Evolutionary conservation across 2,797 vertebrate genomes (phyloP), one percentile per base, ranked within the genome.

Genomic region (Mycteria americana): DNA sequence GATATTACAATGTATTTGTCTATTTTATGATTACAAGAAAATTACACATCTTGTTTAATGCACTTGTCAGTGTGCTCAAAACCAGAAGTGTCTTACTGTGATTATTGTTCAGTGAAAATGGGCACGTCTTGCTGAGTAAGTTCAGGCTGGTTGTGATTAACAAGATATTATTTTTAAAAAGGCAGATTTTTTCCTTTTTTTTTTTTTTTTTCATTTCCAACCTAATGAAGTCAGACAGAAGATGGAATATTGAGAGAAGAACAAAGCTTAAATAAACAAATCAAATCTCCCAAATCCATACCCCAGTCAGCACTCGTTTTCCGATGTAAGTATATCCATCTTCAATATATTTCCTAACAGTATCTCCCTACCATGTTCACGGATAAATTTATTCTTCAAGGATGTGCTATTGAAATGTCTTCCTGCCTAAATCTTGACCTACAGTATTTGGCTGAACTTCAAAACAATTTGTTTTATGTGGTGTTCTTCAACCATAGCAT

Each of bases 391-490:
- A 28, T 86, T 81, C 78, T 84, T 91, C 93, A 95, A 94, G 89
- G 91, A 76, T 93, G 59, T 78, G 33, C 46, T 86, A 63, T 2
- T 79, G 85, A 92, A 91, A 86, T 86, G n/a, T 79, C 73, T 88
- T 74, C 73, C 94, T 91, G 85, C 33, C 51, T 86, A 56, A 56
- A 81, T 81, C 84, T 56, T 93, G 87, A 96, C 91, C 89, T 91
- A 91, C 87, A 92, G 11, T 63, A 91, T 73, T 88, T 97, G 96
- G 93, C 94, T 86, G 50, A 76, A 89, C 67, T 95, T 95, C 94
- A 97, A 94, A 96, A 89, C 87, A 90, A 96, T 97, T 96, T 97
- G 91, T 88, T 97, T 96, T 91, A 94, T 89, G 92, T 56, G 35
- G 14, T 92, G 94, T 63, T 95, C 91, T 88, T 96, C 91, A 94